Base-by-base conservation (phyloP, 1,140 invertebrate genomes). In the Drosophila sulfurigaster region DNA sequence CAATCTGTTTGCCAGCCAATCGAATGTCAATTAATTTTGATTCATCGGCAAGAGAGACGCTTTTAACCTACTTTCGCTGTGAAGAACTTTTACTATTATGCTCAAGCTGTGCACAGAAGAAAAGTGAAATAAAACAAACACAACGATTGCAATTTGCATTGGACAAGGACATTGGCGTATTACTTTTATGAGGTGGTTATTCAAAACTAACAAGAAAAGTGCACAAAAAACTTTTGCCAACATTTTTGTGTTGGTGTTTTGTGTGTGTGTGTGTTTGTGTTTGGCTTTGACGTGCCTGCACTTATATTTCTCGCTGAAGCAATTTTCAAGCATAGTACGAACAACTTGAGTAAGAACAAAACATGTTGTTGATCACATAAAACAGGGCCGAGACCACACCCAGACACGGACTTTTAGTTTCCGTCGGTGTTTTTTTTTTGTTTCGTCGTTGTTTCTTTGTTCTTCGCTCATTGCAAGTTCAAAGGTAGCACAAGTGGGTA, bases 331-430 rank as follows among this genome's bases (percentile, higher is more conserved):
- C 80, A 69, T 41, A 69, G 56, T 72, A 57, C 25, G 48, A 71
- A 71, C 67, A 83, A 74, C 78, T 81, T 81, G 46, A 75, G 63
- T 58, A 68, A 65, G 62, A 82, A 82, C 82, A 87, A 87, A 88
- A 87, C 83, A 87, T 82, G 83, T 88, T 87, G 83, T 87, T 88
- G 83, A 87, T 87, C 83, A 87, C 80, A 87, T 75, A 87, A 87
- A 88, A 69, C 80, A 66, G 63, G 62, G 69, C 63, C 59, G 64
- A 74, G 69, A 66, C 58, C 32, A 16, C 16, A 35, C 32, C 15
- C 25, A 35, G 46, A 59, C 51, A 30, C 35, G 13, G 25, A 56
- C 48, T 49, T 13, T 30, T 43, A 72, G 54, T 32, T 46, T 15
- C 43, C 20, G 20, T 25, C 4, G 20, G 20, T 20, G 20, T 20